Conservation (phyloP, 2,888 invertebrate species). For the Endotricha flammealis region DNA sequence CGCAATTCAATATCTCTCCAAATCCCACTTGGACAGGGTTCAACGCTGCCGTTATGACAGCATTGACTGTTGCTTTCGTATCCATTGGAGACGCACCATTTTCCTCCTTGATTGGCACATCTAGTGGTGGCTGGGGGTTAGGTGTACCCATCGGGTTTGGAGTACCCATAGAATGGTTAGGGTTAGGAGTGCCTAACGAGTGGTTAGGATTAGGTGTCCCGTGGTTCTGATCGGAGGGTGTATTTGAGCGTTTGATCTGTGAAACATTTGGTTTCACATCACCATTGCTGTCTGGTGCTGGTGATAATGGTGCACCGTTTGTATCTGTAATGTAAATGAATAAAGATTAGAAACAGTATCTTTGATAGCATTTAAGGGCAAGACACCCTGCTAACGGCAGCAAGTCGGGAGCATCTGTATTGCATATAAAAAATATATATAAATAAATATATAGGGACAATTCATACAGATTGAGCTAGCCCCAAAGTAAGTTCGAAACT, state of each 20-base stretch:
- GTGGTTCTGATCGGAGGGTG: slow-evolving; percentile 61
- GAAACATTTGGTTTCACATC: slow-evolving; percentile 67
- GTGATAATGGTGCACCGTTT: slow-evolving; percentile 53
- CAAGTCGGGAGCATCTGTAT: no score
- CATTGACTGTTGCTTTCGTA: slow-evolving; percentile 44
- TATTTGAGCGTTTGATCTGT: slow-evolving; percentile 65
- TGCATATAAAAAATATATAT: no score
- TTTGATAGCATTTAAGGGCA: no score
- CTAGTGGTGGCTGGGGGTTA: slow-evolving; percentile 56
- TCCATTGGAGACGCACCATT: slow-evolving; percentile 53
- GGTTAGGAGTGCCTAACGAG: slow-evolving; percentile 63
- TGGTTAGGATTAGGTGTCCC: slow-evolving; percentile 66
- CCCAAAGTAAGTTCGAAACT: no score
- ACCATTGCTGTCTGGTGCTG: slow-evolving; percentile 48
- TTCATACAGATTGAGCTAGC: no score
- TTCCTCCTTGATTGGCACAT: slow-evolving; percentile 62
- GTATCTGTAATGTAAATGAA: slow-evolving; percentile 35
- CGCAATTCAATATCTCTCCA: slow-evolving; percentile 90
- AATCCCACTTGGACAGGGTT: slow-evolving; percentile 84
- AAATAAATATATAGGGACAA: no score
- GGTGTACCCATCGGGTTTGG: slow-evolving; percentile 62
- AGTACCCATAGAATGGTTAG: slow-evolving; percentile 57
- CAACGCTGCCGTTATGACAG: slow-evolving; percentile 54
- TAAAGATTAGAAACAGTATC: no score
- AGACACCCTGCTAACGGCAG: no score